Conservation (phyloP, 2,888 invertebrate species). For the Drosophila flavopinicola region DNA sequence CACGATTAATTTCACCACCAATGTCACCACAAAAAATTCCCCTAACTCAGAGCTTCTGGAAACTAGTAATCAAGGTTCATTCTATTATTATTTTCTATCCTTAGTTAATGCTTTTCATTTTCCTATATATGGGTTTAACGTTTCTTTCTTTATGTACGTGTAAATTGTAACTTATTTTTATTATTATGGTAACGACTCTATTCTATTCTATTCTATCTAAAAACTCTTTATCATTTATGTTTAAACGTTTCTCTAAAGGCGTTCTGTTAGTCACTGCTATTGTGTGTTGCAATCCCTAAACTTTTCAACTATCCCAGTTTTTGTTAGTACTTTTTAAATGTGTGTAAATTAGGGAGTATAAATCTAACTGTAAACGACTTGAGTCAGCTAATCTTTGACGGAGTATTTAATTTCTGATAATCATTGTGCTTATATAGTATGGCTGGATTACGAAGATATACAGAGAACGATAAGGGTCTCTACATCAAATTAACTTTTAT, state of each 20-base stretch:
- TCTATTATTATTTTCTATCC: slow-evolving; percentile 50
- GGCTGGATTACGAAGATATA: too few relatives aligned
- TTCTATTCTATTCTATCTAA: slow-evolving; percentile 1
- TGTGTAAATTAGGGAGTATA: too few relatives aligned
- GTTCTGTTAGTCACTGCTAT: background rate
- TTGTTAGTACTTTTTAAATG: too few relatives aligned
- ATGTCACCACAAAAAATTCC: slow-evolving; percentile 81
- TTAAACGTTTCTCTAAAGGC: background rate
- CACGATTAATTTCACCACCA: slow-evolving; percentile 78
- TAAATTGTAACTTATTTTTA: background rate
- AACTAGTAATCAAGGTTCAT: slow-evolving; percentile 83
- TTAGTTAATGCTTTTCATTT: slow-evolving; percentile 26
- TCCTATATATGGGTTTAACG: slow-evolving; percentile 22
- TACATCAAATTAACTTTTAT: too few relatives aligned
- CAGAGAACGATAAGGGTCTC: too few relatives aligned
- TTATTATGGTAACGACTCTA: slow-evolving; percentile 6
- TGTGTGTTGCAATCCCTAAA: background rate
- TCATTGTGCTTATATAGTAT: background rate
- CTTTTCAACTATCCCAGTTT: background rate
- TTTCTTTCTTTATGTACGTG: slow-evolving; percentile 15
- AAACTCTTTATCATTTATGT: background rate
- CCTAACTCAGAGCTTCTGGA: slow-evolving; percentile 81
- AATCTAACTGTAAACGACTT: too few relatives aligned
- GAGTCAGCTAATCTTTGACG: too few relatives aligned
- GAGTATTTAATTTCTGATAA: too few relatives aligned